Evolutionary conservation across 2,113 vertebrate genomes (phyloP).

Genomic region (Edolisoma coerulescens): DNA sequence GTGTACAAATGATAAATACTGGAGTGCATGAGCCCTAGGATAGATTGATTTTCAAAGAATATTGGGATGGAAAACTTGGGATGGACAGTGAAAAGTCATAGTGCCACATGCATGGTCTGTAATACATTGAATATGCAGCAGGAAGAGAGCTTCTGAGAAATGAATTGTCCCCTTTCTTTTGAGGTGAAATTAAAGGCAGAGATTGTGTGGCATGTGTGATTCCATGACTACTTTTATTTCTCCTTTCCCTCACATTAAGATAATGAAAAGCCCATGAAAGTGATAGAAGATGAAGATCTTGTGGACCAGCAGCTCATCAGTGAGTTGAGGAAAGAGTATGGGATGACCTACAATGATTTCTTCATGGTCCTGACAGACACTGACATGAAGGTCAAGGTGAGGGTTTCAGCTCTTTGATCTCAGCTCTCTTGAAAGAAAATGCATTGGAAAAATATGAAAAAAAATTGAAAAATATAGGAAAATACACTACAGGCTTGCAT

Average conservation of each 20-base stretch:
- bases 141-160: not conserved
- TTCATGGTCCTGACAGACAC: slow-evolving; percentile 93
- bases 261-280: slow-evolving; percentile 93
- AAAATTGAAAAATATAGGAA: not conserved
- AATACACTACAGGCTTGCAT: not conserved
- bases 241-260: slow-evolving; percentile 73
- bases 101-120: not conserved
- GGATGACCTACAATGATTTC: slow-evolving; percentile 95
- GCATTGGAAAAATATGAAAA: not conserved
- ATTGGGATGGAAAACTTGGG: not conserved
- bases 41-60: not conserved
- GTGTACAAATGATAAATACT: not conserved
- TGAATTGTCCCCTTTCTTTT: not conserved
- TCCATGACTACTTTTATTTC: slow-evolving; percentile 15
- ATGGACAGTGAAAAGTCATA: not conserved
- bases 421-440: not conserved
- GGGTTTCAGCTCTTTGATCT: not conserved
- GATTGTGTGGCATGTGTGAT: too few species aligned
- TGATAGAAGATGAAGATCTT: slow-evolving; percentile 88
- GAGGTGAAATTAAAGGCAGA: not conserved
- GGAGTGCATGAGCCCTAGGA: not conserved
- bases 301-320: slow-evolving; percentile 91
- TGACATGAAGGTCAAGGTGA: slow-evolving; percentile 93
- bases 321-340: slow-evolving; percentile 90
- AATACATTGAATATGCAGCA: not conserved